These are phyloP conservation scores for Pegoplata infirma DNA, from an alignment of 2,888 invertebrate species.

Conservation along the genomic window DNA sequence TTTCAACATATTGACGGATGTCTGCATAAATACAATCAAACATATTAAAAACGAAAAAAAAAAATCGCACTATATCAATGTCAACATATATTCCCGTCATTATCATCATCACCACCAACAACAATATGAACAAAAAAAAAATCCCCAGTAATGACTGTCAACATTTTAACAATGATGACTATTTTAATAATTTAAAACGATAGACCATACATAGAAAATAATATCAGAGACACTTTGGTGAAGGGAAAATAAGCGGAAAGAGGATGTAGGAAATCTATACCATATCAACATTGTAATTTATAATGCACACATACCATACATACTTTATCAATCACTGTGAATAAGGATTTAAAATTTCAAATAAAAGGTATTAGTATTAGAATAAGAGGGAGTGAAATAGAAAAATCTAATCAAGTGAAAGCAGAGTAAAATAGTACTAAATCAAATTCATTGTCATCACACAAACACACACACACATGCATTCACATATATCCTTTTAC, in stretches of 20 bases:
- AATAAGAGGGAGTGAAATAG: slow-evolving; percentile 18
- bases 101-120: slow-evolving; percentile 19
- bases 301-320: neutral
- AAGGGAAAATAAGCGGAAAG: neutral
- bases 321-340: slow-evolving; percentile 15
- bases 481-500: neutral
- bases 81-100: slow-evolving; percentile 34
- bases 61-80: slow-evolving; percentile 39
- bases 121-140: slow-evolving; percentile 46
- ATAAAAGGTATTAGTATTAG: slow-evolving; percentile 34
- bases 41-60: slow-evolving; percentile 29
- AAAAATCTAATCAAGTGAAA: slow-evolving; percentile 39
- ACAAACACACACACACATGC: neutral
- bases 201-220: slow-evolving; percentile 20
- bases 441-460: slow-evolving; percentile 22
- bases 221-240: neutral
- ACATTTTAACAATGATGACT: slow-evolving; percentile 58
- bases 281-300: slow-evolving; percentile 10
- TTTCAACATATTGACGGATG: neutral
- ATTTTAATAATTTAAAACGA: slow-evolving; percentile 58
- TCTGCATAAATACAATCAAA: slow-evolving; percentile 17
- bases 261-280: neutral
- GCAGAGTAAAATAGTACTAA: slow-evolving; percentile 32
- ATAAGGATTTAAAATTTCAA: slow-evolving; percentile 33
- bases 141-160: slow-evolving; percentile 58